These are phyloP conservation scores for Gonioctena quinquepunctata DNA, from an alignment of 1,140 invertebrate genomes.

Conservation along the genomic window DNA sequence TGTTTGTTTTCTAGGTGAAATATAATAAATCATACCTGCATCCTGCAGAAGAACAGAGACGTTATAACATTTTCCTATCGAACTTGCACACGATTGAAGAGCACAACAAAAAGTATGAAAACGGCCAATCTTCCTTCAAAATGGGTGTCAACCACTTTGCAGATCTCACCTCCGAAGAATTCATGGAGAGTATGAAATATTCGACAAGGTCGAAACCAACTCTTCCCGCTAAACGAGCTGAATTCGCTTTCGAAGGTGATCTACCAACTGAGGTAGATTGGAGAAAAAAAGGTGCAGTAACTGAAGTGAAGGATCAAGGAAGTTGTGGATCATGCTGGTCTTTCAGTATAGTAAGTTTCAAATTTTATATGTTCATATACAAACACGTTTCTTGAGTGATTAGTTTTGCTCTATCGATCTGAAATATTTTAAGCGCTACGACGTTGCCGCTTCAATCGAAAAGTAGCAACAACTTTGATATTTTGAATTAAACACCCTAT, in stretches of 20 bases:
- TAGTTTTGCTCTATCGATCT: too few species aligned
- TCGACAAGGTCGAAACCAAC: not conserved
- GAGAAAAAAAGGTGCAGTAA: constrained; percentile 84
- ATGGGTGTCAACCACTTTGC: constrained; percentile 78
- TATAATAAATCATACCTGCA: not conserved
- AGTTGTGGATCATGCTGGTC: constrained; percentile 93
- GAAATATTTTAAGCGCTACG: too few species aligned
- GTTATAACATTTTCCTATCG: constrained; percentile 83
- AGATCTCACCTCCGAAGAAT: constrained; percentile 84
- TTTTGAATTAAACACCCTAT: too few species aligned
- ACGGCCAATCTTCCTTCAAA: constrained; percentile 67
- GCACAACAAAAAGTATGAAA: constrained; percentile 73
- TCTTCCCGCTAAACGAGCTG: not conserved
- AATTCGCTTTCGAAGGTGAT: constrained; percentile 28
- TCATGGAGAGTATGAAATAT: not conserved
- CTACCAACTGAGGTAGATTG: constrained; percentile 82
- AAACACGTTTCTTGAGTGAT: too few species aligned
- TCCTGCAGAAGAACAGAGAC: constrained; percentile 71
- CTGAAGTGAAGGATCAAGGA: constrained; percentile 88
- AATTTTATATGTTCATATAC: too few species aligned
- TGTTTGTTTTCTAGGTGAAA: too few species aligned
- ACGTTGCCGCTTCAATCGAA: too few species aligned
- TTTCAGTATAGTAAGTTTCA: constrained; percentile 73
- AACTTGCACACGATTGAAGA: constrained; percentile 80
- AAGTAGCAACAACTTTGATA: too few species aligned